Evolutionary conservation across 1,140 invertebrate species (phyloP).

Genomic region (Bombus waltoni): DNA sequence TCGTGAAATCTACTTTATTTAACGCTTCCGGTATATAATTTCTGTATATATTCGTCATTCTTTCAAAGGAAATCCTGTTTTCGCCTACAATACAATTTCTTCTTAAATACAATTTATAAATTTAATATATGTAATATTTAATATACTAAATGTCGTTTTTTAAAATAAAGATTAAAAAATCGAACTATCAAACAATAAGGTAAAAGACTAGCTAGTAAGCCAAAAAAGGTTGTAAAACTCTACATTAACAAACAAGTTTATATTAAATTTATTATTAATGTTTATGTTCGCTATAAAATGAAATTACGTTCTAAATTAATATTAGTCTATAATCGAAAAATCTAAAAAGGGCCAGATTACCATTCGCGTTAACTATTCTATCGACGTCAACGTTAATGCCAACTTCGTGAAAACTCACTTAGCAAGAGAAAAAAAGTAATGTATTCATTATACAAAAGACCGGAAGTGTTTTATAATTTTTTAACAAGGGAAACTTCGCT

Average conservation of each 20-base stretch:
- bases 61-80: background rate
- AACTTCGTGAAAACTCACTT: background rate
- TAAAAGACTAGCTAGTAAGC: background rate
- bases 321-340: background rate
- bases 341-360: background rate
- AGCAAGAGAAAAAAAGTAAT: background rate
- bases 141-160: too few species aligned
- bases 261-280: background rate
- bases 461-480: constrained; percentile 12
- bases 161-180: background rate
- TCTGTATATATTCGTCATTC: background rate
- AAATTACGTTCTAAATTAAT: background rate
- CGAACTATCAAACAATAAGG: background rate
- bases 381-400: background rate
- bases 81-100: background rate
- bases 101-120: background rate
- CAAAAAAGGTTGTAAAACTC: background rate
- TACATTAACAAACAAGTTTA: background rate
- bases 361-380: too few species aligned
- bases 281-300: background rate
- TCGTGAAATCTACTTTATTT: background rate
- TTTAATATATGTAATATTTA: background rate
- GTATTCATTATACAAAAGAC: background rate
- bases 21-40: background rate
- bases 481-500: constrained; percentile 29